A percentile compares a stretch with the other conserved stretches of the same genome.
Evolutionary conservation across 1,140 invertebrate species (phyloP).

Genomic region (Scaptomyza graminum): DNA sequence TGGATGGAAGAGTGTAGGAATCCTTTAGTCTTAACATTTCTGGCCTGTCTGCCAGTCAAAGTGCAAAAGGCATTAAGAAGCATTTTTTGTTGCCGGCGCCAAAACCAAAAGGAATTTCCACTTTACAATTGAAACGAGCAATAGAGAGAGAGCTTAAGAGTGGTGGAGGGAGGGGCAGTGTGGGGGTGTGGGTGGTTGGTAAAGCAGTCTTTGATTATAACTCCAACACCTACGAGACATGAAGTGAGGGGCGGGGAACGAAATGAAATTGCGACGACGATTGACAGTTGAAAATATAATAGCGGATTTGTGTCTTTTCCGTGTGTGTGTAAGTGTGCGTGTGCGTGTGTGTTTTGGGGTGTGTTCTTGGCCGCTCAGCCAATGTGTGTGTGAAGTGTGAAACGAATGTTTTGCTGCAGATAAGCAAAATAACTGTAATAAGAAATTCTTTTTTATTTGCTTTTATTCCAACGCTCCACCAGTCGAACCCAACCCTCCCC

Average conservation of each 20-base stretch:
- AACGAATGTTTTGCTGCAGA: conserved; percentile 81
- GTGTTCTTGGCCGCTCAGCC: conserved; percentile 18
- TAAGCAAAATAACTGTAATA: conserved; percentile 81
- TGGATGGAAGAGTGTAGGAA: neutral
- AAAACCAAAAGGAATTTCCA: conserved; percentile 65
- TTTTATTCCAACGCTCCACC: conserved; percentile 8
- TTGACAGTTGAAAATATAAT: conserved; percentile 82
- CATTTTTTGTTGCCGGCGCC: conserved; percentile 63
- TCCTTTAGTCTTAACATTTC: neutral
- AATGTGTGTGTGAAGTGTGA: conserved; percentile 65
- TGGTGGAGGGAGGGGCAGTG: conserved; percentile 4
- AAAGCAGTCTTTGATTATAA: conserved; percentile 72
- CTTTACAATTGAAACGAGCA: conserved; percentile 63
- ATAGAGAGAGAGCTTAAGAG: conserved; percentile 48
- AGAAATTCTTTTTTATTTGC: conserved; percentile 80
- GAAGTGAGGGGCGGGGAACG: neutral
- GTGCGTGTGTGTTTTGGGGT: conserved; percentile 6
- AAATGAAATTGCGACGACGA: conserved; percentile 66
- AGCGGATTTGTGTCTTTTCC: conserved; percentile 74
- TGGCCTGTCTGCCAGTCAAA: conserved; percentile 60
- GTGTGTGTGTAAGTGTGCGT: conserved; percentile 13
- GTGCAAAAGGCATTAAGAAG: conserved; percentile 71
- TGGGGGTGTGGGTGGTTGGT: neutral
- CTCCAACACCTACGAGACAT: conserved; percentile 67
- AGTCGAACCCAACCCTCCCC: neutral